These are phyloP conservation scores for Aphelocoma californica DNA, from an alignment of 2,797 vertebrate species.

Conservation along the genomic window DNA sequence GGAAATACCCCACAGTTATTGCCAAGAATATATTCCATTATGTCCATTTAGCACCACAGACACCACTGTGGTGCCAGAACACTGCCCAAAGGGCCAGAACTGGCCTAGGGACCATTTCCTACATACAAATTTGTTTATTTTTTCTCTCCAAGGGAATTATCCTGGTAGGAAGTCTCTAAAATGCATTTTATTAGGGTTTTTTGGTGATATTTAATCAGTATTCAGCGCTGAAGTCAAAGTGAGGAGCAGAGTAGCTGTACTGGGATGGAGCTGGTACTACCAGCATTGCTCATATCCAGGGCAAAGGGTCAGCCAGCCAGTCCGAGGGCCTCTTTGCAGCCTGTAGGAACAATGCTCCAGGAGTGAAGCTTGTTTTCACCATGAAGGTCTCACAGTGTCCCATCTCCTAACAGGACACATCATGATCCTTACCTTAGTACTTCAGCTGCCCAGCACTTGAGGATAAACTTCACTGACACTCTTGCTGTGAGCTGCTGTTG, in stretches of 20 bases:
- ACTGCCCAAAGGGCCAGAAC: background rate
- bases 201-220: background rate
- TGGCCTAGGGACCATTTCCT: background rate
- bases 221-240: background rate
- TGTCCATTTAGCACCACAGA: background rate
- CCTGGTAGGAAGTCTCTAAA: background rate
- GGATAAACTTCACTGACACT: background rate
- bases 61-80: background rate
- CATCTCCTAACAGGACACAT: background rate
- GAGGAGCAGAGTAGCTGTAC: background rate
- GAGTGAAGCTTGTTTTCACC: background rate
- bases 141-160: background rate
- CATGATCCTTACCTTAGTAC: background rate
- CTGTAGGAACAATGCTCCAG: background rate
- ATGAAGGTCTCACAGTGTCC: background rate
- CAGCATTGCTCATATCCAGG: fast-evolving
- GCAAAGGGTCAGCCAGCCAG: background rate
- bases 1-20: background rate
- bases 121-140: background rate
- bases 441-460: background rate
- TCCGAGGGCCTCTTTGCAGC: background rate
- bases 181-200: background rate
- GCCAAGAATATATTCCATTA: background rate
- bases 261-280: background rate
- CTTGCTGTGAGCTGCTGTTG: background rate